Evolutionary conservation across 2,888 invertebrate species (phyloP), one percentile per base, ranked within the genome.

Genomic region (Acholoe squamosa): DNA sequence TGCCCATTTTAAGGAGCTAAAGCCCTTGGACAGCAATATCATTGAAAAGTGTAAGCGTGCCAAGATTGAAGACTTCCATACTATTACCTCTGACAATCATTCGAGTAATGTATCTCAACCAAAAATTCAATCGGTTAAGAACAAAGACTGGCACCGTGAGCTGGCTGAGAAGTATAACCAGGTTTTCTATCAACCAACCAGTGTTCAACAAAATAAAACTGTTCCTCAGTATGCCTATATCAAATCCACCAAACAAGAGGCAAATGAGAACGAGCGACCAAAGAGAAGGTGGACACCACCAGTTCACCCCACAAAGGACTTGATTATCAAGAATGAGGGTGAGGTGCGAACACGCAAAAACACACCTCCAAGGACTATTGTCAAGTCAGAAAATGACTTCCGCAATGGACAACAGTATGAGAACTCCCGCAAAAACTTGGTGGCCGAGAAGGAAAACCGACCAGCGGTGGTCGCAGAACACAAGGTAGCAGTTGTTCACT

Each of bases 131-230:
- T 91, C 91, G 22, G 90, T 92, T 67, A 84, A 76, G 56, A 76
- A 92, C 56, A 84, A 80, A 80, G 67, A 91, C 89, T 92, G 92
- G 92, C 92, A 92, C 67, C 90, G 91, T 25, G 92, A 92, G 34
- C 28, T 92, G 76, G 91, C 91, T 0, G 89, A 90, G 34, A 67
- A 91, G 52, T 92, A 92, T 77, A 90, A 86, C 51, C 34, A 90
- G 34, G 86, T 77, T 22, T 86, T 86, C 54, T 61, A 43, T 43
- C 71, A 33, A n/a, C 90, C 54, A 31, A 51, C 51, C 28, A 77
- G 31, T 54, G 71, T 56, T 25, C 76, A 88, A 16, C 67, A 22
- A 22, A 54, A 61, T 61, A 51, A 84, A 25, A 54, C 67, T 56
- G 86, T 84, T 7, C 84, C 89, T 56, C 52, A 84, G 43, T 89